Conservation (phyloP, 1,140 invertebrate genomes). For the Sitophilus oryzae region DNA sequence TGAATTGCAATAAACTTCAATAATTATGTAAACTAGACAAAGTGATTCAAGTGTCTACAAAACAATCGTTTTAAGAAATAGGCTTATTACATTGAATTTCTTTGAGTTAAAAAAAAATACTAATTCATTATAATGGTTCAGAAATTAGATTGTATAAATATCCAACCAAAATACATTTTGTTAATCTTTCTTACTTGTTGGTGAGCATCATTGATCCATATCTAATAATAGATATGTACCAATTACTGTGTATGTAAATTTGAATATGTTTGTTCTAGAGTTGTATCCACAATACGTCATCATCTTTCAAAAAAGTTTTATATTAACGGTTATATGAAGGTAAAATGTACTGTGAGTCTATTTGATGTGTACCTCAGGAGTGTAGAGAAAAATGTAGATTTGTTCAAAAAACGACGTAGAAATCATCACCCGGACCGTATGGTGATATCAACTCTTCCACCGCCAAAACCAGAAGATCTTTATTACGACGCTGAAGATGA, state of each 20-base stretch:
- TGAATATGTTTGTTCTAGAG: slow-evolving; percentile 9
- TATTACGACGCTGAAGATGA: too few relatives aligned
- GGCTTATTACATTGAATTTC: too few relatives aligned
- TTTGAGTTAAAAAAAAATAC: too few relatives aligned
- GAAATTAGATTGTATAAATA: too few relatives aligned
- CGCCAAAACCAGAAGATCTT: neutral
- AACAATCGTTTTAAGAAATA: too few relatives aligned
- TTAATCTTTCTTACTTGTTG: too few relatives aligned
- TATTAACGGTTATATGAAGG: slow-evolving; percentile 1
- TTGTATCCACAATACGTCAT: slow-evolving; percentile 8
- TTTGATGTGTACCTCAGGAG: slow-evolving; percentile 13
- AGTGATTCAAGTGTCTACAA: too few relatives aligned
- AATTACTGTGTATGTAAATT: neutral
- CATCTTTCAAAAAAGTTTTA: slow-evolving; percentile 6
- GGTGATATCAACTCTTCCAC: neutral
- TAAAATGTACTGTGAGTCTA: slow-evolving; percentile 12
- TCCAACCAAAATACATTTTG: too few relatives aligned
- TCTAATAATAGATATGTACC: neutral
- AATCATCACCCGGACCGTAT: neutral
- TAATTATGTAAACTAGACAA: too few relatives aligned
- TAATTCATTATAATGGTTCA: too few relatives aligned
- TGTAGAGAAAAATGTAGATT: slow-evolving; percentile 1
- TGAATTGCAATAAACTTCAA: too few relatives aligned
- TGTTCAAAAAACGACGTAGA: neutral
- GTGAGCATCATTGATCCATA: too few relatives aligned